Evolutionary conservation across 2,888 invertebrate species (phyloP).

Genomic region (Pyralis farinalis): DNA sequence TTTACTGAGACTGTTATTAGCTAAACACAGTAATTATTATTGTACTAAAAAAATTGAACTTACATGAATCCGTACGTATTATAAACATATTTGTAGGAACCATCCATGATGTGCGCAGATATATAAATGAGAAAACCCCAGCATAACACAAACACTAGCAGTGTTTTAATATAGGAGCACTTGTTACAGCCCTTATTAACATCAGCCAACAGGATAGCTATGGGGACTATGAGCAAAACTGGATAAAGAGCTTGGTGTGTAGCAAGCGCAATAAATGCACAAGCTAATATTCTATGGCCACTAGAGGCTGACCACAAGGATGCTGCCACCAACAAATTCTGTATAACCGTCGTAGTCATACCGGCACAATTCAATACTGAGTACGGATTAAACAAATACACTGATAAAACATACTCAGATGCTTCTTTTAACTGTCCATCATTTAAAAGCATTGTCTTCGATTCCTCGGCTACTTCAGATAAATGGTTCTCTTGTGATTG

Average conservation of each 20-base stretch:
- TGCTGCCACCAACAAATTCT: conserved; percentile 90
- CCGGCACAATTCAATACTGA: conserved; percentile 93
- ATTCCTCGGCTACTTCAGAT: conserved; percentile 80
- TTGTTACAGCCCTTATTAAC: conserved; percentile 70
- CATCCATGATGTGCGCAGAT: conserved; percentile 83
- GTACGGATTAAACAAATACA: conserved; percentile 95
- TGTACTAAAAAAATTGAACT: conserved; percentile 60
- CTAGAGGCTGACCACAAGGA: conserved; percentile 86
- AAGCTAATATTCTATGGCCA: conserved; percentile 82
- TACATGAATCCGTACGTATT: conserved; percentile 92
- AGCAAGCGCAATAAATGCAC: conserved; percentile 87
- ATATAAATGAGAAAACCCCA: conserved; percentile 79
- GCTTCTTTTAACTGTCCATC: conserved; percentile 81
- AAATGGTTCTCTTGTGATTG: conserved; percentile 75
- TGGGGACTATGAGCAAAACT: conserved; percentile 90
- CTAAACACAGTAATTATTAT: neutral
- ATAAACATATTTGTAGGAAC: conserved; percentile 83
- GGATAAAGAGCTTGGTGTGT: conserved; percentile 93
- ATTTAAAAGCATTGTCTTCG: conserved; percentile 73
- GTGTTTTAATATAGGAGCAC: conserved; percentile 70
- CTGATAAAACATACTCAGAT: conserved; percentile 86
- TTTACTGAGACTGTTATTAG: too few species aligned
- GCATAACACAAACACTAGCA: conserved; percentile 74
- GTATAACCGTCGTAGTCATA: conserved; percentile 93
- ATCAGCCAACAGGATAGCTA: conserved; percentile 85